Base-by-base conservation (phyloP, 2,113 vertebrate genomes). In the Phalacrocorax brasilianus region DNA sequence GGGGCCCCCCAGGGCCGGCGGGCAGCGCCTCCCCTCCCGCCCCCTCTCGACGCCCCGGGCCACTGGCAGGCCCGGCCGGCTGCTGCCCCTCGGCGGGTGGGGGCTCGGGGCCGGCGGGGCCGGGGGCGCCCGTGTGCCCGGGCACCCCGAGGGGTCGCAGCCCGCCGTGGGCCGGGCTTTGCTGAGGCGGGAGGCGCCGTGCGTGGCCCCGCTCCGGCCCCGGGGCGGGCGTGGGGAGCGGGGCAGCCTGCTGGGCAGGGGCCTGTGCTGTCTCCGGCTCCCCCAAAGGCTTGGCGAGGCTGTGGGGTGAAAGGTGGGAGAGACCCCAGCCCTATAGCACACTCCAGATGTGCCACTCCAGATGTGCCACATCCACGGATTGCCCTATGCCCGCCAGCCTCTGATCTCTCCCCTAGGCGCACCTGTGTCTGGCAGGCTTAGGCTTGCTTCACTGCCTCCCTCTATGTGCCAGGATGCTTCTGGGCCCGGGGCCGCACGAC, bases 31-130 rank as follows among this genome's bases (percentile, higher is more conserved):
- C 38, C 38, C 38, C 38, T 38, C 38, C 38, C 38, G 38, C 38
- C 8, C 95, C 96, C 62, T 96, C 95, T 95, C 96, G 96, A n/a
- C 94, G 90, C 32, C 80, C 95, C 77, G 94, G 96, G 86, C 42
- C 40, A 12, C 27, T 26, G 62, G 17, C 62, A 15, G 30, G 59
- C 30, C 49, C 70, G 38, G 38, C 38, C 38, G 38, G 9, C 38
- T 38, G 38, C 38, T 38, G 42, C 42, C 5, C 42, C 14, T 40
- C 71, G 12, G 35, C 27, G 18, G 20, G 45, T 23, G n/a, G 40
- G 73, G n/a, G 22, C 40, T 47, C 14, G 18, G 81, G 52, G 5
- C 52, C 4, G 30, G 47, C 38, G 3, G 45, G 56, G 33, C 18
- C 35, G 21, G 55, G 26, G 23, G 47, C 14, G 23, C 12, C 75